Percentiles rank a stretch among this genome's conserved stretches.
Conservation (phyloP, 2,113 vertebrate genomes). For the Mastomys natalensis region DNA sequence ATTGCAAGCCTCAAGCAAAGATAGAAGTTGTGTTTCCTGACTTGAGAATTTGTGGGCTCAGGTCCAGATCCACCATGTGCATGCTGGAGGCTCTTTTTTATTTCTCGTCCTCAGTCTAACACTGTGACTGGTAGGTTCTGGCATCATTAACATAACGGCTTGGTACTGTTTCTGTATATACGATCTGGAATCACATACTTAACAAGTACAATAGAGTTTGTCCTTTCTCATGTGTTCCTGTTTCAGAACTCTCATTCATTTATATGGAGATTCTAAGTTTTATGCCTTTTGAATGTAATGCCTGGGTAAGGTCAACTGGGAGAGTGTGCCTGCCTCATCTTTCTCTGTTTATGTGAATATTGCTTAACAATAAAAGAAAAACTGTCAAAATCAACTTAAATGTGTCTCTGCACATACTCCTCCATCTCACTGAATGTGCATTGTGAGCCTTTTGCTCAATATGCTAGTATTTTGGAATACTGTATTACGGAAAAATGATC, state of each 20-base stretch:
- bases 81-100: too few species aligned
- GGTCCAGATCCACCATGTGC: not conserved
- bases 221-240: not conserved
- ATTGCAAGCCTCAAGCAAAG: not conserved
- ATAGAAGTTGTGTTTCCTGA: not conserved
- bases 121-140: too few species aligned
- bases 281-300: not conserved
- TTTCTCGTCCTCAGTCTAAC: rapidly evolving
- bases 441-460: conserved; percentile 1
- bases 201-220: not conserved
- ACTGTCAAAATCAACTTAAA: not conserved
- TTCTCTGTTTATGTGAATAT: not conserved
- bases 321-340: not conserved
- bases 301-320: not conserved
- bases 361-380: not conserved
- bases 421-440: conserved; percentile 46
- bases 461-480: conserved; percentile 23
- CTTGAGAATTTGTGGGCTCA: not conserved
- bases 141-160: too few species aligned
- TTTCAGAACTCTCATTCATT: not conserved
- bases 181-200: not conserved
- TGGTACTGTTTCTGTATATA: not conserved
- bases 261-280: not conserved
- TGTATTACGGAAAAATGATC: conserved; percentile 44
- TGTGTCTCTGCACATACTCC: not conserved